These are phyloP conservation scores for Pseudomugil tenellus DNA, from an alignment of 2,797 vertebrate species.

Conservation along the genomic window DNA sequence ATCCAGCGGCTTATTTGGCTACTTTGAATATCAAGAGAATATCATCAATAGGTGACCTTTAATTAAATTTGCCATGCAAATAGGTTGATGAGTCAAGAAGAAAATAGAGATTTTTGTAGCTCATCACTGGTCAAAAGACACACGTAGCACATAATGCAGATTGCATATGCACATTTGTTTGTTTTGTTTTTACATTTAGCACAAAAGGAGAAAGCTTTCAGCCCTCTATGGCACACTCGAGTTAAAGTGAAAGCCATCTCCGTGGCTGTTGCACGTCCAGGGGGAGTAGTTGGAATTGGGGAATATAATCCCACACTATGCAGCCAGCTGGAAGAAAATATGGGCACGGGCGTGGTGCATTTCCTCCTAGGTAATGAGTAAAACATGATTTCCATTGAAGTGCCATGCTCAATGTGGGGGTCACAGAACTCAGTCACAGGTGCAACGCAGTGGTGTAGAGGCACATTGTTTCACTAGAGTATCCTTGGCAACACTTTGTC, in stretches of 20 bases:
- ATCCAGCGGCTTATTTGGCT: constrained; percentile 38
- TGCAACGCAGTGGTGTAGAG: neutral
- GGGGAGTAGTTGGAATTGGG: constrained; percentile 46
- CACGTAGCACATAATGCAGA: constrained; percentile 12
- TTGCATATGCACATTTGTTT: constrained; percentile 11
- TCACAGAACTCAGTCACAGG: constrained; percentile 71
- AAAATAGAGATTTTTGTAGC: constrained; percentile 33
- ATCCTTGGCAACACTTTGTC: constrained; percentile 24
- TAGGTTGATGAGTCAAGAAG: constrained; percentile 49
- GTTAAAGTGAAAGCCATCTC: constrained; percentile 50
- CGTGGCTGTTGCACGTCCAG: constrained; percentile 52
- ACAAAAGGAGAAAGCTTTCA: constrained; percentile 46
- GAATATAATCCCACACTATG: constrained; percentile 78
- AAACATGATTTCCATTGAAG: constrained; percentile 83
- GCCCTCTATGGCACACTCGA: constrained; percentile 31
- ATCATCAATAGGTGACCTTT: constrained; percentile 72
- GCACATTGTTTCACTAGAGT: constrained; percentile 16
- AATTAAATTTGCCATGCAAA: constrained; percentile 69
- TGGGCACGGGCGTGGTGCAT: constrained; percentile 79
- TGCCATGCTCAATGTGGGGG: constrained; percentile 77
- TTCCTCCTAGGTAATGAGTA: constrained; percentile 82
- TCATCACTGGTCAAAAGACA: constrained; percentile 28
- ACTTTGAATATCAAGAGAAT: constrained; percentile 63
- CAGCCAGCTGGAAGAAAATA: constrained; percentile 74
- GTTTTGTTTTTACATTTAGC: constrained; percentile 30